A percentile compares a stretch with the other conserved stretches of the same genome.
Evolutionary conservation across 2,113 vertebrate species (phyloP).

Genomic region (Clinocottus analis): DNA sequence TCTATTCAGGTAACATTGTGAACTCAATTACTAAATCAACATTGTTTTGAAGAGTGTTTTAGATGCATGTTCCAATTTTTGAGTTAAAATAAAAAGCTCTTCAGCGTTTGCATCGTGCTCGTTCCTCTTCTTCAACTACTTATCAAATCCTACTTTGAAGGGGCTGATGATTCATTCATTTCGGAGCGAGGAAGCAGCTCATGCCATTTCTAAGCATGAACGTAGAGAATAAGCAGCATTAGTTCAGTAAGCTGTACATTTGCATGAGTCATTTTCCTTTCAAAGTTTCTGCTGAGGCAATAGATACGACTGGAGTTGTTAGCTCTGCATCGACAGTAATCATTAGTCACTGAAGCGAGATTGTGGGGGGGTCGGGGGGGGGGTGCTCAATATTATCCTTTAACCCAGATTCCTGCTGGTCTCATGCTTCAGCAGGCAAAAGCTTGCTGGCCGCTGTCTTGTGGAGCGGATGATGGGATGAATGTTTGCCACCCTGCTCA

Average conservation of each 20-base stretch:
- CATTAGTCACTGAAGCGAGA: neutral
- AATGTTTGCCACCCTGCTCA: conserved; percentile 62
- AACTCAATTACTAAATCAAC: neutral
- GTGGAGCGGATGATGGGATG: conserved; percentile 72
- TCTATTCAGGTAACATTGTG: no score
- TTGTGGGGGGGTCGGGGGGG: neutral
- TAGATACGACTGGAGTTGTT: conserved; percentile 3
- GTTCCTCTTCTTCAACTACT: neutral
- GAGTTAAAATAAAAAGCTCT: neutral
- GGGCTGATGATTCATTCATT: conserved; percentile 36
- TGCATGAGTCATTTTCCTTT: conserved; percentile 24
- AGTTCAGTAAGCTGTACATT: neutral
- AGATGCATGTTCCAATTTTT: neutral
- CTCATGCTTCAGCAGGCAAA: conserved; percentile 57
- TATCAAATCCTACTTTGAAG: conserved; percentile 12
- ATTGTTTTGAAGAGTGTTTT: neutral
- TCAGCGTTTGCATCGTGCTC: neutral
- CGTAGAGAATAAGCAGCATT: neutral
- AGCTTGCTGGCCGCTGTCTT: conserved; percentile 58
- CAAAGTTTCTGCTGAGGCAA: conserved; percentile 26
- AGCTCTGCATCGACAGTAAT: conserved; percentile 26
- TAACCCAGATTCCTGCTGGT: conserved; percentile 67
- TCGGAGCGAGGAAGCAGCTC: neutral
- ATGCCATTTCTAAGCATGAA: conserved; percentile 3
- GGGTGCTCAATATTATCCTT: conserved; percentile 47